These are phyloP conservation scores for Sebastes minor DNA, from an alignment of 2,797 vertebrate species.

Conservation along the genomic window DNA sequence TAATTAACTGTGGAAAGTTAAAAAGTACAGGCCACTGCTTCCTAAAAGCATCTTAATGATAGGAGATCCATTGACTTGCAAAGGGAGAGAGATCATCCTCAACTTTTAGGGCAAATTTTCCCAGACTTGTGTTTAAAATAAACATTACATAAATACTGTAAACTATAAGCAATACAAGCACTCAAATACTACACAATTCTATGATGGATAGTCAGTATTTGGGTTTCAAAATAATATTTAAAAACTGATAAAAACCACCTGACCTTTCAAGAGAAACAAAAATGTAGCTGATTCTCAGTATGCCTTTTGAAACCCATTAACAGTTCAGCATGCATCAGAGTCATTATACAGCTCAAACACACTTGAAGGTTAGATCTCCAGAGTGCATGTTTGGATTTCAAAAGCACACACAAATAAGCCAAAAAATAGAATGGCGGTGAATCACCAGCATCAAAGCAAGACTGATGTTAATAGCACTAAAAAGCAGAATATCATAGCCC, in stretches of 20 bases:
- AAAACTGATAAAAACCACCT: neutral
- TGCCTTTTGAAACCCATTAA: slow-evolving; percentile 20
- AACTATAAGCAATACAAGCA: neutral
- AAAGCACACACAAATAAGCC: slow-evolving; percentile 43
- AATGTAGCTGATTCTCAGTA: neutral
- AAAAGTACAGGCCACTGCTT: neutral
- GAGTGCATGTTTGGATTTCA: slow-evolving; percentile 34
- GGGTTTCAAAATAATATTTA: neutral
- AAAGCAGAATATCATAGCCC: slow-evolving; percentile 42
- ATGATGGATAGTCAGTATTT: neutral
- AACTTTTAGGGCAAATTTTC: neutral
- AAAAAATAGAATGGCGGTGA: slow-evolving; percentile 24
- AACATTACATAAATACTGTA: neutral
- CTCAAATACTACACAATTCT: neutral
- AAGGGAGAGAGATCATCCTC: neutral
- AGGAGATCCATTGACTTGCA: neutral
- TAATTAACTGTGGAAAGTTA: neutral
- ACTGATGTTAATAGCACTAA: slow-evolving; percentile 55
- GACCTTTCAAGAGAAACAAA: neutral
- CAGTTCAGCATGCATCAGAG: slow-evolving; percentile 45
- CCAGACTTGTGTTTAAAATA: neutral
- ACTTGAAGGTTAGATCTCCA: slow-evolving; percentile 42
- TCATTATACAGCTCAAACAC: slow-evolving; percentile 33
- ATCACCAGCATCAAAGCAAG: slow-evolving; percentile 63
- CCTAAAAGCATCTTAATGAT: neutral